Base-by-base conservation (phyloP, 2,888 invertebrate species). In the Pyralis farinalis region DNA sequence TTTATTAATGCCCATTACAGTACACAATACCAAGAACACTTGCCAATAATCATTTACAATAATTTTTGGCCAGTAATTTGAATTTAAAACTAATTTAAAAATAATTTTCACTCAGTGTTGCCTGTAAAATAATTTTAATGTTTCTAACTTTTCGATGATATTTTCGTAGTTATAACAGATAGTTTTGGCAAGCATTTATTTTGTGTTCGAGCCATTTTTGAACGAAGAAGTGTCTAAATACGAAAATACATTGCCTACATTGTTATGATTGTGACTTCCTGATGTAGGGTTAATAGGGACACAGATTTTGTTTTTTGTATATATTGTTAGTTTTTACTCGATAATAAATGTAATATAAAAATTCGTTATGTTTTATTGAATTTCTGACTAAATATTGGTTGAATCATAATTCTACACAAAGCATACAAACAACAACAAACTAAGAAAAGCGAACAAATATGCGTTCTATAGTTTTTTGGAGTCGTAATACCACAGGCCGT, bases 331-430 rank as follows among this genome's bases (percentile, higher is more conserved):
- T 25, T 4, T 7, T 25, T 8, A n/a, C 3, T 25, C 3, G 3
- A 7, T 25, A 25, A 25, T 25, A 25, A 25, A 25, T 25, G 25
- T 25, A 25, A 25, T 5, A 25, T 7, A 37, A 43, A 34, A 9
- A 6, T 16, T 30, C 39, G 32, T 30, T 35, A 44, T 44, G 41
- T 55, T 53, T 47, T 35, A 39, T 25, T 25, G 3, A 1, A 7
- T 25, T 25, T 25, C n/a, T n/a, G n/a, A n/a, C n/a, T n/a, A n/a
- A n/a, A n/a, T n/a, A n/a, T n/a, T n/a, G n/a, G n/a, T n/a, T n/a
- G n/a, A n/a, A n/a, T n/a, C n/a, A n/a, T n/a, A n/a, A n/a, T n/a
- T n/a, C n/a, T n/a, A n/a, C n/a, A n/a, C n/a, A n/a, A n/a, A n/a
- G n/a, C n/a, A n/a, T n/a, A n/a, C n/a, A n/a, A n/a, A n/a, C n/a